phyloP scores from a whole-genome alignment of 2,797 vertebrate genomes.

The Glossophaga mutica region DNA sequence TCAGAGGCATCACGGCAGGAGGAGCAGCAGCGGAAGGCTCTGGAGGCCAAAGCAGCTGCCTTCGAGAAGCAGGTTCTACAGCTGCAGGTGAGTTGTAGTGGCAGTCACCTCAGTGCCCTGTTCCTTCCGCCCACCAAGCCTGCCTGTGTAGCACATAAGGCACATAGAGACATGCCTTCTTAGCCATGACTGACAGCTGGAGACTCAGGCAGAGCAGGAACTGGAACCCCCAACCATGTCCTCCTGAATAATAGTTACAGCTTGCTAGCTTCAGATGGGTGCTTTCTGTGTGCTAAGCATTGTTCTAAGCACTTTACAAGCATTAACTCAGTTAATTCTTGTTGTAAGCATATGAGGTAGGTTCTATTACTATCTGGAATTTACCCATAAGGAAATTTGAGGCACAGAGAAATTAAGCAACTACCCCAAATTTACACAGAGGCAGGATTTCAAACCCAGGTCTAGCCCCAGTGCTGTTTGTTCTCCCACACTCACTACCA shows the following conservation, averaged over 20 bases:
- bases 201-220: too few relatives aligned
- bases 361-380: neutral
- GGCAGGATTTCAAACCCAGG: neutral
- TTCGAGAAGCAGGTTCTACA: conserved; percentile 89
- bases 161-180: neutral
- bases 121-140: rapidly evolving
- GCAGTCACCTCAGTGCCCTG: rapidly evolving
- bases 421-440: neutral
- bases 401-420: neutral
- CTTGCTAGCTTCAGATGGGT: rapidly evolving
- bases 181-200: neutral
- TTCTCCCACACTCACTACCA: neutral
- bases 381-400: neutral
- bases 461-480: neutral
- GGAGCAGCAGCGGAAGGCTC: conserved; percentile 88
- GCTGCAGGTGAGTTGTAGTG: conserved; percentile 85
- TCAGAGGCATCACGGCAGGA: conserved; percentile 86
- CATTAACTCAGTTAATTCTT: neutral
- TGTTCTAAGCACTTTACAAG: neutral
- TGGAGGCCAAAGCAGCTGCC: conserved; percentile 86
- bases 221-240: neutral
- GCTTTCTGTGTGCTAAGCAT: neutral
- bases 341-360: neutral
- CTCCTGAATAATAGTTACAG: neutral
- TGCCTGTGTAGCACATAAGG: neutral